Base-by-base conservation (phyloP, 1,140 invertebrate genomes). In the Lasioglossum baleicum region DNA sequence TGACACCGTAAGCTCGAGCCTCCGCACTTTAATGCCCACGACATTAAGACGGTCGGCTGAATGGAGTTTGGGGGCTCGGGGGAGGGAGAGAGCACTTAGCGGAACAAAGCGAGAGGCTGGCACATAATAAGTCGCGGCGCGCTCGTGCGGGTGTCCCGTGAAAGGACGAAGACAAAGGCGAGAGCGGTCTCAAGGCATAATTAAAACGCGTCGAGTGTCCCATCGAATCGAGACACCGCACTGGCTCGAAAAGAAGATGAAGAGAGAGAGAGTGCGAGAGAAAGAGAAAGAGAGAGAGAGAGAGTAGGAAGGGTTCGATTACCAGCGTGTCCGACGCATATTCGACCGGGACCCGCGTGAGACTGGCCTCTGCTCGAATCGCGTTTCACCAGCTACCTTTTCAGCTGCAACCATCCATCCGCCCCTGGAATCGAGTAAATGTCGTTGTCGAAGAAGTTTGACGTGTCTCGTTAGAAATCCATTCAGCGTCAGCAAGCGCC, bases 151-250 rank as follows among this genome's bases (percentile, higher is more conserved):
- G 80, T 83, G 85, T 81, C 61, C 70, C 67, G 70, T 84, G 84
- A 87, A 88, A 88, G 86, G 83, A 83, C 74, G 75, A 74, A 87
- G 84, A 91, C 87, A 91, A 91, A 89, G 87, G 71, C 81, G 76
- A 66, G 81, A 83, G 83, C 85, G 84, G 81, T 86, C 67, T 77
- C 53, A 71, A 64, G 79, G 89, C 85, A 92, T 91, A 92, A 92
- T 92, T 91, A 92, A 92, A 91, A 91, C 87, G 88, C 86, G 88
- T 90, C 85, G 89, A 87, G 83, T 88, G 83, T 90, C 85, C 85
- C 83, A 79, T 68, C 53, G 73, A 80, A 72, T 65, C 68, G 79
- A 84, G 81, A 81, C 82, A 86, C 77, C 67, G 63, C 82, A 85
- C 77, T 65, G 58, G 76, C 56, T 42, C 48, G 20, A 71, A 66